phyloP scores from a whole-genome alignment of 2,797 vertebrate genomes.

The Emys orbicularis region DNA sequence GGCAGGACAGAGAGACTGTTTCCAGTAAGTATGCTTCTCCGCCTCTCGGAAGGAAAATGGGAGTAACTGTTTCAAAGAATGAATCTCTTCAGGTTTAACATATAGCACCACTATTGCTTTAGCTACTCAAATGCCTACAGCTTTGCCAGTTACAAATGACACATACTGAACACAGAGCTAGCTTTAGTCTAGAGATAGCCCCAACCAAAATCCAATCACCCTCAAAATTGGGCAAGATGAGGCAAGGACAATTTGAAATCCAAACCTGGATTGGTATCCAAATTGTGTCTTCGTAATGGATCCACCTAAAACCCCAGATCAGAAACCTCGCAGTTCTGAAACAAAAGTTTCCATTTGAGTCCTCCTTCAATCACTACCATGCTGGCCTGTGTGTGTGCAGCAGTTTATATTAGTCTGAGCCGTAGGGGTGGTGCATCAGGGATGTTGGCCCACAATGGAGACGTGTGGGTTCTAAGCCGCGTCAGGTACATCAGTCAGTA shows the following conservation, averaged over 20 bases:
- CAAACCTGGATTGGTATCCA: not conserved
- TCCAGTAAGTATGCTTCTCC: slow-evolving; percentile 88
- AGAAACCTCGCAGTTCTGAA: not conserved
- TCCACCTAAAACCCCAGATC: not conserved
- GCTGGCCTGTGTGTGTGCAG: not conserved
- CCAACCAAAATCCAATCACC: not conserved
- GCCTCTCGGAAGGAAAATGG: fast-evolving
- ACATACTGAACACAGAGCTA: not conserved
- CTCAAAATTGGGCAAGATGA: not conserved
- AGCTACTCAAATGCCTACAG: not conserved
- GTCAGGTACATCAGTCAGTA: not conserved
- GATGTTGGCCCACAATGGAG: not conserved
- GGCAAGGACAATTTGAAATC: not conserved
- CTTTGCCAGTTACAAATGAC: not conserved
- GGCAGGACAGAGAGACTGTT: slow-evolving; percentile 90
- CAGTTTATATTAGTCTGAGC: not conserved
- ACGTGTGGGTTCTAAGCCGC: too few species aligned
- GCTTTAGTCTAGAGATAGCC: not conserved
- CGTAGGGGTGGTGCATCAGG: not conserved
- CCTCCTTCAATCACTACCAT: not conserved
- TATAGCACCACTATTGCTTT: not conserved
- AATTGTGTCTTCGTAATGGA: not conserved
- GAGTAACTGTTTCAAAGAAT: fast-evolving
- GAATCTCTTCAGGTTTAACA: not conserved
- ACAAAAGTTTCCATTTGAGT: not conserved